Conservation (phyloP, 2,888 invertebrate genomes). For the Brenthis ino region DNA sequence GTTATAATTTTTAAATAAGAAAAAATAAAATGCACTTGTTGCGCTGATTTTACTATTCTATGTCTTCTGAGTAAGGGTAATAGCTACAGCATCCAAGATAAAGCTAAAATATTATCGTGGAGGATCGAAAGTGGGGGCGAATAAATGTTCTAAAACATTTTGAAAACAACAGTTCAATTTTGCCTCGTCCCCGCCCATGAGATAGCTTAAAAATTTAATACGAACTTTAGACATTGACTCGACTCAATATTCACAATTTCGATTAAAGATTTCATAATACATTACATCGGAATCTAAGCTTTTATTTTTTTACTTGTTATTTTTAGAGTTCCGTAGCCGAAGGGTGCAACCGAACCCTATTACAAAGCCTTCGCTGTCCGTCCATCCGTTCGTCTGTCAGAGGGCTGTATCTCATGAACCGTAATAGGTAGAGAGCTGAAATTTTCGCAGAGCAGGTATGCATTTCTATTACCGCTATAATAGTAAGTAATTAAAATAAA, state of each 20-base stretch:
- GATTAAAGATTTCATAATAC: slow-evolving; percentile 26
- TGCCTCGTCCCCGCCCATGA: slow-evolving; percentile 45
- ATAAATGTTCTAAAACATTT: slow-evolving; percentile 76
- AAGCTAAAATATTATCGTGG: slow-evolving; percentile 78
- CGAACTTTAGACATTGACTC: slow-evolving; percentile 28
- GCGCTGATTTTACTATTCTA: slow-evolving; percentile 43
- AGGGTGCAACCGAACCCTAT: too few relatives aligned
- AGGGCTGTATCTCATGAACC: too few relatives aligned
- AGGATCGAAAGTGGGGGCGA: slow-evolving; percentile 67
- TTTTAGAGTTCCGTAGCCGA: too few relatives aligned
- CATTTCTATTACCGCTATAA: too few relatives aligned
- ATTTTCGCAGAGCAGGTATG: too few relatives aligned
- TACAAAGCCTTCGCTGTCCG: too few relatives aligned
- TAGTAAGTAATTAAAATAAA: too few relatives aligned
- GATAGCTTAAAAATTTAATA: slow-evolving; percentile 32
- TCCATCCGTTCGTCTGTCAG: too few relatives aligned
- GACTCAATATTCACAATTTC: slow-evolving; percentile 23
- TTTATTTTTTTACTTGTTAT: too few relatives aligned
- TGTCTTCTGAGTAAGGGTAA: slow-evolving; percentile 46
- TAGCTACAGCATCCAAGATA: slow-evolving; percentile 72
- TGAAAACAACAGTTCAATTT: slow-evolving; percentile 75
- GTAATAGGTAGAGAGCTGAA: too few relatives aligned
- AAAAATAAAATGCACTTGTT: not conserved
- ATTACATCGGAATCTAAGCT: too few relatives aligned
- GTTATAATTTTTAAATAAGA: not conserved